Evolutionary conservation across 2,888 invertebrate species (phyloP), one percentile per base, ranked within the genome.

Genomic region (Agrotis clavis): DNA sequence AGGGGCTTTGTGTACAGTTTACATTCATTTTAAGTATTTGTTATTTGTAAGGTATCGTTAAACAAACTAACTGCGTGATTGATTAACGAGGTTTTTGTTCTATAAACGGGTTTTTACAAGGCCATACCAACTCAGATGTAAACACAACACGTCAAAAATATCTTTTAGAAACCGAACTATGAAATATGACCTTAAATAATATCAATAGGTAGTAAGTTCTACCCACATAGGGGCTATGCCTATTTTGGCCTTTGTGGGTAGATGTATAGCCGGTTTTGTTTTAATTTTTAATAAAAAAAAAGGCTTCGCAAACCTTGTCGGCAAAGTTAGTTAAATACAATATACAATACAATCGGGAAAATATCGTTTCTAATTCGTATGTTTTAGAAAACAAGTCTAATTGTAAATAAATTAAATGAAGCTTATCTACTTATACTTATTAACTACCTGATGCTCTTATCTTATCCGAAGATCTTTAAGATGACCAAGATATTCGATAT

Each of bases 381-480:
- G 6, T 45, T 25, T 41, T 21, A 21, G 9, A 54, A 21, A 4
- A 35, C 14, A n/a, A n/a, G 25, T 67, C 21, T 19, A 19, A 45
- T 21, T 45, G 68, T 56, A 2, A 61, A 14, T 2, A 11, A 50
- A 45, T 41, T 11, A 41, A 41, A 41, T 41, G 9, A 41, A 41
- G 41, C 41, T 41, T 9, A 41, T 35, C 35, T 35, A 35, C 35
- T 0, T 9, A 35, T 35, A 35, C 9, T 35, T 35, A 35, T 35
- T 35, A 25, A 35, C 35, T 35, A 35, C 7, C 9, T 35, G n/a
- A 9, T 18, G 14, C 1, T 0, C n/a, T 50, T 71, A 72, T 65
- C 57, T 57, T 6, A 50, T 19, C 48, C 0, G 0, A 9, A 30
- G 48, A 72, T 71, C 71, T 63, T 19, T n/a, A 41, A 63, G 19